Evolutionary conservation across 2,797 vertebrate species (phyloP), one percentile per base, ranked within the genome.

Genomic region (Leptoclinus maculatus): DNA sequence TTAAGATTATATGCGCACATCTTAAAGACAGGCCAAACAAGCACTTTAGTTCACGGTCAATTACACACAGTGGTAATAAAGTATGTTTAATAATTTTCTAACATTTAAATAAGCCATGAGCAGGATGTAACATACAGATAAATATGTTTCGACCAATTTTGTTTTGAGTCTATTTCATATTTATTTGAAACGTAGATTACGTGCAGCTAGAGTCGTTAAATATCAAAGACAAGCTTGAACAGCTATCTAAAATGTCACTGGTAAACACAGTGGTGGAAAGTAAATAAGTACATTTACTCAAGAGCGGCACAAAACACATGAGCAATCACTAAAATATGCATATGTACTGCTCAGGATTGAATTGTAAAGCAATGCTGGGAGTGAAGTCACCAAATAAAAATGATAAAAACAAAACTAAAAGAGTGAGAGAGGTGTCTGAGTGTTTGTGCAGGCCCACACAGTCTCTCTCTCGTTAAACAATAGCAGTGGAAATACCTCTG

Each of bases 1-100:
- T 80, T 57, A 69, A 74, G 56, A 68, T 67, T 60, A 60, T 25
- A 74, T 38, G 43, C 75, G 58, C 13, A 69, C 51, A 79, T 74
- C 12, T 51, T 69, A 39, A 79, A 81, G 63, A 47, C 43, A 75
- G 32, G 14, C 66, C 36, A 51, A 59, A 53, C 25, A 67, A 21
- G n/a, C 19, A 32, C 25, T 72, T 63, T 9, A 57, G 27, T 27
- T 74, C 32, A 82, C 23, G 65, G 43, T 76, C 49, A 70, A 80
- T 77, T 67, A 79, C 69, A 74, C 58, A 58, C 39, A 36, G 16
- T 60, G n/a, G 57, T 71, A 74, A 78, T 23, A 59, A 58, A 56
- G 11, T 36, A 43, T 71, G 23, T 66, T 25, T 19, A 43, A 10
- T 11, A 51, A 59, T 12, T 17, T 3, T 16, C 16, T 17, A 29